Evolutionary conservation across 2,888 invertebrate species (phyloP).

Genomic region (Rhabditophanes sp.): DNA sequence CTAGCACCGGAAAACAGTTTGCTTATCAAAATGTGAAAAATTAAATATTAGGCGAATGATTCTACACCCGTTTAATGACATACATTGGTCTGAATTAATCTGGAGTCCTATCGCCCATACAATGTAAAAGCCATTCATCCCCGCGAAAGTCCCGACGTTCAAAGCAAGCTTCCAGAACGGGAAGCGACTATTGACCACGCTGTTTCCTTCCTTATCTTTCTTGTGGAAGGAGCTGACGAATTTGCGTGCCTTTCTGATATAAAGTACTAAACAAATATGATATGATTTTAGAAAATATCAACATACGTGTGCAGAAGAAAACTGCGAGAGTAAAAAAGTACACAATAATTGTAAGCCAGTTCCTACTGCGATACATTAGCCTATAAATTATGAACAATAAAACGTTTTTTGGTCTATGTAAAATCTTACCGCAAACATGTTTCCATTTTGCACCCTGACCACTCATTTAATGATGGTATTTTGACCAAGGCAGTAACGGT

Average conservation of each 20-base stretch:
- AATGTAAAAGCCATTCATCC: conserved; percentile 30
- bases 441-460: conserved; percentile 33
- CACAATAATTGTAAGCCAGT: conserved; percentile 17
- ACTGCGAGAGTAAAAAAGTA: conserved; percentile 23
- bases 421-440: too few species aligned
- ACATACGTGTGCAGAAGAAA: conserved; percentile 9
- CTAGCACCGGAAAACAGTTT: too few species aligned
- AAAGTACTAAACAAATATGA: conserved; percentile 9
- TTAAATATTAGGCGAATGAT: too few species aligned
- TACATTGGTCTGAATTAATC: conserved; percentile 15
- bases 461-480: conserved; percentile 28
- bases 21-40: too few species aligned
- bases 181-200: conserved; percentile 17
- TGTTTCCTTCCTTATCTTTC: conserved; percentile 1
- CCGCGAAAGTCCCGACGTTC: conserved; percentile 36
- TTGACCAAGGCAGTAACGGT: conserved; percentile 26
- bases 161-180: conserved; percentile 38
- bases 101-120: conserved; percentile 27
- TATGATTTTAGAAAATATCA: too few species aligned
- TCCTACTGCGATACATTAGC: conserved; percentile 22
- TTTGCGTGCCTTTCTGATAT: conserved; percentile 10
- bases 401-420: too few species aligned
- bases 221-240: conserved; percentile 8
- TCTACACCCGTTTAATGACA: too few species aligned
- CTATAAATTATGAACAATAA: too few species aligned